A percentile compares a stretch with the other conserved stretches of the same genome.
These are phyloP conservation scores for Ganaspis brasiliensis DNA, from an alignment of 2,888 invertebrate genomes.

Conservation along the genomic window DNA sequence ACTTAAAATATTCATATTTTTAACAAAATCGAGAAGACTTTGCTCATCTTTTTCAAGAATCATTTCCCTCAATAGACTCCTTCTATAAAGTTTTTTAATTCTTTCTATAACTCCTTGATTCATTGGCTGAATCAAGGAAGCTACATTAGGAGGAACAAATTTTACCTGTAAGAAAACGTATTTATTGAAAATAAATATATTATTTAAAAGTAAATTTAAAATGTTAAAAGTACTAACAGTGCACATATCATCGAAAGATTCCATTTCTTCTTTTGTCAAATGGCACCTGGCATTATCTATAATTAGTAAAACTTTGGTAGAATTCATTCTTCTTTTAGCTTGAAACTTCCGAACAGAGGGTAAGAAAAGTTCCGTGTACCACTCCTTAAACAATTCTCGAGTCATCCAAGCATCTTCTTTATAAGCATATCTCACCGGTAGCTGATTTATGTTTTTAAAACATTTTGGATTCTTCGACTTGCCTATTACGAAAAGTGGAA, in stretches of 20 bases:
- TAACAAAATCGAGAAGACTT: no score
- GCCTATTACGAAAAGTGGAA: conserved; percentile 46
- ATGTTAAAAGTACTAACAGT: not conserved
- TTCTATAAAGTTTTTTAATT: conserved; percentile 55
- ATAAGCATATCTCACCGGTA: conserved; percentile 39
- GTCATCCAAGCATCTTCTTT: conserved; percentile 49
- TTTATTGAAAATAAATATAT: not conserved
- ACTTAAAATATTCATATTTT: not conserved
- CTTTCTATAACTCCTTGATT: conserved; percentile 65
- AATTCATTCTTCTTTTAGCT: not conserved
- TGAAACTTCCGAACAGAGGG: conserved; percentile 15
- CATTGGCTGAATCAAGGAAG: conserved; percentile 66
- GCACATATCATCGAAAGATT: conserved; percentile 23
- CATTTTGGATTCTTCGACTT: conserved; percentile 46
- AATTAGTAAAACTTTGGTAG: conserved; percentile 29
- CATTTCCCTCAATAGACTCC: conserved; percentile 16
- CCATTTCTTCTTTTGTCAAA: conserved; percentile 43
- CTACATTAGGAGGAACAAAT: conserved; percentile 63
- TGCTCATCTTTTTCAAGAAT: not conserved
- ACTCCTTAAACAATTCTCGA: conserved; percentile 38
- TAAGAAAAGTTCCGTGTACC: conserved; percentile 48
- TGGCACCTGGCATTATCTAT: conserved; percentile 60
- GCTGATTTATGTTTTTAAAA: conserved; percentile 46
- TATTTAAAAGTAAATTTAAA: no score
- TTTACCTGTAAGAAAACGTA: conserved; percentile 41